phyloP scores from a whole-genome alignment of 2,888 invertebrate species.

The Lasioglossum leucozonium region DNA sequence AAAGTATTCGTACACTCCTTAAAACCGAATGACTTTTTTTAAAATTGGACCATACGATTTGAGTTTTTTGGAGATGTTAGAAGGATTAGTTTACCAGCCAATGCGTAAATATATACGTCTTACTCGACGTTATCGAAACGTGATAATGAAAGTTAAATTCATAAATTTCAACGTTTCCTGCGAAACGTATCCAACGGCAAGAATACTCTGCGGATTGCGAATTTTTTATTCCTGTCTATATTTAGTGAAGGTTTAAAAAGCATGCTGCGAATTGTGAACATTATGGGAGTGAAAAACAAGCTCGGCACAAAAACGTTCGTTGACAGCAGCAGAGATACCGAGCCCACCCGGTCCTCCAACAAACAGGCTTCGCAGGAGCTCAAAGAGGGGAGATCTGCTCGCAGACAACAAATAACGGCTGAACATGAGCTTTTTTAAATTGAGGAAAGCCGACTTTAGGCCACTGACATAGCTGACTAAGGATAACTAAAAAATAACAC shows the following conservation, averaged over 20 bases:
- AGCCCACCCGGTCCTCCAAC: background rate
- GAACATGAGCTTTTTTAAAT: slow-evolving; percentile 3
- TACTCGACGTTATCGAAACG: too few species aligned
- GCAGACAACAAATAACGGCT: background rate
- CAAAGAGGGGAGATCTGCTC: background rate
- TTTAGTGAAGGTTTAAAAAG: background rate
- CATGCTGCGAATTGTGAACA: background rate
- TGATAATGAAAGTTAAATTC: background rate
- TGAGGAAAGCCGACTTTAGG: background rate
- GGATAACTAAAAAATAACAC: background rate
- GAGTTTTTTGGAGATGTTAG: too few species aligned
- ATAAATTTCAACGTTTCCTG: background rate
- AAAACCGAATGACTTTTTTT: too few species aligned
- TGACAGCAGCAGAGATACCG: background rate
- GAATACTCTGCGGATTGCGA: background rate
- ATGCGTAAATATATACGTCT: too few species aligned
- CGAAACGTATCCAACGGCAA: background rate
- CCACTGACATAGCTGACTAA: background rate
- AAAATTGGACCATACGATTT: too few species aligned
- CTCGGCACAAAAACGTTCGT: background rate
- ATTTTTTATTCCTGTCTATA: background rate
- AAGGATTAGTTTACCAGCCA: too few species aligned
- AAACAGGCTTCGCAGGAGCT: background rate
- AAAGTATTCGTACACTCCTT: too few species aligned
- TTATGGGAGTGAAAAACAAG: background rate